Evolutionary conservation across 2,113 vertebrate species (phyloP).

Genomic region (Nothobranchius kuhntae): DNA sequence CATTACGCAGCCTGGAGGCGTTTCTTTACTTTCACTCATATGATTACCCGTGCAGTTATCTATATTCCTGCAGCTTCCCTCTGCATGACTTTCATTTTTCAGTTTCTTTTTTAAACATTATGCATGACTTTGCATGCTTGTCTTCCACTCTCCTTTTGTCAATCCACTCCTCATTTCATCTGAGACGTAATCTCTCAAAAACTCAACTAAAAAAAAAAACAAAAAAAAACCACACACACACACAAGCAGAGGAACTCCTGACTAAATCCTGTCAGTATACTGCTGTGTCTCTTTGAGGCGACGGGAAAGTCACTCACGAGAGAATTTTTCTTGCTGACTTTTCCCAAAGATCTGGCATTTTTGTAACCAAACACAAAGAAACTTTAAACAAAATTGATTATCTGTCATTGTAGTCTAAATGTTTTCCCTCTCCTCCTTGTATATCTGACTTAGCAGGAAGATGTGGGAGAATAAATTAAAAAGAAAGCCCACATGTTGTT

Average conservation of each 20-base stretch:
- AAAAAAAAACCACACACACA: neutral
- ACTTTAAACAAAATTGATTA: slow-evolving; percentile 14
- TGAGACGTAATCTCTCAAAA: slow-evolving; percentile 41
- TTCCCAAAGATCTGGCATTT: slow-evolving; percentile 44
- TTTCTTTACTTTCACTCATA: neutral
- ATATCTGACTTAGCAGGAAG: neutral
- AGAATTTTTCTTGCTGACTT: slow-evolving; percentile 43
- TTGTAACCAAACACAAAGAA: slow-evolving; percentile 28
- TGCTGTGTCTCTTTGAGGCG: slow-evolving; percentile 40
- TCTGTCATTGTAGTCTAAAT: neutral
- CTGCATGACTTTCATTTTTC: neutral
- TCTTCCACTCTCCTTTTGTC: slow-evolving; percentile 30
- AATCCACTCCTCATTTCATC: slow-evolving; percentile 51
- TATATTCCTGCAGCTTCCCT: neutral
- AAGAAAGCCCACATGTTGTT: no score
- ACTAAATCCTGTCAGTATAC: slow-evolving; percentile 58
- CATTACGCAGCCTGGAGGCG: slow-evolving; percentile 19
- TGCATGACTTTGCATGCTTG: slow-evolving; percentile 10
- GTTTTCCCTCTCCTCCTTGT: neutral
- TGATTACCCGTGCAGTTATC: slow-evolving; percentile 11
- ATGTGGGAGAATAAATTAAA: neutral
- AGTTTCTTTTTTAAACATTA: slow-evolving; percentile 18
- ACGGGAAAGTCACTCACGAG: slow-evolving; percentile 44
- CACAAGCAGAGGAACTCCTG: slow-evolving; percentile 34
- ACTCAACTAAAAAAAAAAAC: slow-evolving; percentile 36